Evolutionary conservation across 2,888 invertebrate genomes (phyloP).

Genomic region (Troilus luridus): DNA sequence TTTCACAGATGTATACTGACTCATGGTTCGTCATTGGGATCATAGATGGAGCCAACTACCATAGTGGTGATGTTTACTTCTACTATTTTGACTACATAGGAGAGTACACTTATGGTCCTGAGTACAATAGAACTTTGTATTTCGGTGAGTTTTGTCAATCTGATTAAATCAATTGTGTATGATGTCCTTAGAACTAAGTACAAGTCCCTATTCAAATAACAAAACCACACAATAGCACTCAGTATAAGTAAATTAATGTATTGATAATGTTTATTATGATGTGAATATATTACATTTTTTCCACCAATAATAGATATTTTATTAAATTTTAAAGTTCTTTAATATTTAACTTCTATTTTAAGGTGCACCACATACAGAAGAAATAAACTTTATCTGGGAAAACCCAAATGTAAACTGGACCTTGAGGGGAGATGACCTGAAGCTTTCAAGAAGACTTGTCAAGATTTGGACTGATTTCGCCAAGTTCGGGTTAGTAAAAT

Average conservation of each 20-base stretch:
- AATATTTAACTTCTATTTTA: neutral
- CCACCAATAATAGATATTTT: neutral
- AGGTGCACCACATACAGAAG: constrained; percentile 54
- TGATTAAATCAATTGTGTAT: no score
- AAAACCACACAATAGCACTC: no score
- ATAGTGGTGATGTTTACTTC: constrained; percentile 43
- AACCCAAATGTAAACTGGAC: constrained; percentile 1
- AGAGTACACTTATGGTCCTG: constrained; percentile 15
- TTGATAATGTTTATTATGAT: no score
- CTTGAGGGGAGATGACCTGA: constrained; percentile 27
- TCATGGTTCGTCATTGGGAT: constrained; percentile 31
- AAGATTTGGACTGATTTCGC: constrained; percentile 58
- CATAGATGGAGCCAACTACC: constrained; percentile 49
- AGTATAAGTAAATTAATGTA: no score
- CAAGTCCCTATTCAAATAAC: no score
- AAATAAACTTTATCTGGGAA: constrained; percentile 49
- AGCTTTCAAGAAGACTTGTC: constrained; percentile 56
- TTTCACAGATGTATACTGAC: constrained; percentile 35
- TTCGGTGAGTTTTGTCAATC: neutral
- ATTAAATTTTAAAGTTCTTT: neutral
- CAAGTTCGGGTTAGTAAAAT: constrained; percentile 54
- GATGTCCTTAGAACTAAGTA: no score
- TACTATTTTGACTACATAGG: constrained; percentile 53
- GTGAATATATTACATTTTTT: no score
- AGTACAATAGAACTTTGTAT: neutral